These are phyloP conservation scores for Enteromius anoplus DNA, from an alignment of 2,797 vertebrate genomes.

Conservation along the genomic window DNA sequence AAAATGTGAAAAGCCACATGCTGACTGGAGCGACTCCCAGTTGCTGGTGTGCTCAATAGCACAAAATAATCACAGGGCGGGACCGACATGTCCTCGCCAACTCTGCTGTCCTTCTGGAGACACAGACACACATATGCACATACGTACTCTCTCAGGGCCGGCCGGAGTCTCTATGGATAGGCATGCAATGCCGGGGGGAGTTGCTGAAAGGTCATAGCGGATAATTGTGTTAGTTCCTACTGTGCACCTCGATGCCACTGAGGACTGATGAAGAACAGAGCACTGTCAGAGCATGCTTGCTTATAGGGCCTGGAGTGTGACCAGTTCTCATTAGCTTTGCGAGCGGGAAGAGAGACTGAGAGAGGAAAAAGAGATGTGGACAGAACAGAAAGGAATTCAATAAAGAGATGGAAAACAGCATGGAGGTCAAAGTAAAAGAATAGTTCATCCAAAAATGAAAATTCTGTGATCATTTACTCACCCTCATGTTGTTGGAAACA, in stretches of 20 bases:
- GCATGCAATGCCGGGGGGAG: constrained; percentile 36
- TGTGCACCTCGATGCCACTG: constrained; percentile 46
- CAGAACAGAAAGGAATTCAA: constrained; percentile 2
- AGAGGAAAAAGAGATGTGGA: background rate
- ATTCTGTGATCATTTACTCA: constrained; percentile 1
- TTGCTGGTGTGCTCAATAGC: constrained; percentile 52
- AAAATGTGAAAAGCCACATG: constrained; percentile 43
- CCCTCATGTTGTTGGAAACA: background rate
- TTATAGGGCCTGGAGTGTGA: background rate
- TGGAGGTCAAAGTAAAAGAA: constrained; percentile 2
- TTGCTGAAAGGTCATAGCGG: constrained; percentile 49
- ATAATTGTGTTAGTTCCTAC: constrained; percentile 52
- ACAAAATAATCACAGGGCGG: constrained; percentile 54
- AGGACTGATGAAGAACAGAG: constrained; percentile 32
- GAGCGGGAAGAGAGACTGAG: background rate
- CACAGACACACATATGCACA: constrained; percentile 39
- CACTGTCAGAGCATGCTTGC: background rate
- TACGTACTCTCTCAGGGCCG: constrained; percentile 23
- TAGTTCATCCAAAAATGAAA: background rate
- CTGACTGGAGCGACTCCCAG: constrained; percentile 49
- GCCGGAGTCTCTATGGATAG: constrained; percentile 43
- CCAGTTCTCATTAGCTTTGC: constrained; percentile 21
- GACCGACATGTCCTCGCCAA: constrained; percentile 47
- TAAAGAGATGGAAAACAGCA: constrained; percentile 41
- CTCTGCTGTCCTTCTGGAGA: constrained; percentile 43